Percentiles rank a stretch among this genome's conserved stretches.
Evolutionary conservation across 2,888 invertebrate genomes (phyloP).

Genomic region (Callosobruchus maculatus): DNA sequence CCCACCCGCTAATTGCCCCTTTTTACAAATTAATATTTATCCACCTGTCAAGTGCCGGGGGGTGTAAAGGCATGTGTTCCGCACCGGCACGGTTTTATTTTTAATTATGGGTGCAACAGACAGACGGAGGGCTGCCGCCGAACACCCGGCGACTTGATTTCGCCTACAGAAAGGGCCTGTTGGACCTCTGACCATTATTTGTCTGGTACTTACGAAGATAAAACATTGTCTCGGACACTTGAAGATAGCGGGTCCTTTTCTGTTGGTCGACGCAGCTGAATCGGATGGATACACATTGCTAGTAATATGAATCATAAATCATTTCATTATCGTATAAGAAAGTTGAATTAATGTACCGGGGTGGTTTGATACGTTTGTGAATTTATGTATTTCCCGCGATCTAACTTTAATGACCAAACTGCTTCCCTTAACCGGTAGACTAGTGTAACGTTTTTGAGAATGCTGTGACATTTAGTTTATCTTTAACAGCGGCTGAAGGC

Average conservation of each 20-base stretch:
- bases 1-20: background rate
- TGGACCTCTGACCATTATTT: background rate
- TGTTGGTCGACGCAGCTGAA: background rate
- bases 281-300: background rate
- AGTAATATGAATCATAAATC: background rate
- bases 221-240: background rate
- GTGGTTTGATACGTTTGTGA: too few relatives aligned
- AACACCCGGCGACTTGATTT: background rate
- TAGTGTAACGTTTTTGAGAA: too few relatives aligned
- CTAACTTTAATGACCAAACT: too few relatives aligned
- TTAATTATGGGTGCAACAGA: background rate
- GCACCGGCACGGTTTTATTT: background rate
- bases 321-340: background rate
- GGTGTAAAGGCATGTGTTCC: background rate
- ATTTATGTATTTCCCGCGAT: too few relatives aligned
- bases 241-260: background rate
- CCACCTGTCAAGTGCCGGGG: background rate
- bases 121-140: background rate
- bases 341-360: too few relatives aligned
- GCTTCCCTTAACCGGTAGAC: too few relatives aligned
- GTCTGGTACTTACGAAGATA: background rate
- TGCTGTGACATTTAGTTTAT: too few relatives aligned
- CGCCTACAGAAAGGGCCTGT: background rate
- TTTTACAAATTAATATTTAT: background rate
- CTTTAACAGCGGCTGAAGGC: too few relatives aligned